Conservation (phyloP, 2,888 invertebrate genomes). For the Drosophila flavopinicola region DNA sequence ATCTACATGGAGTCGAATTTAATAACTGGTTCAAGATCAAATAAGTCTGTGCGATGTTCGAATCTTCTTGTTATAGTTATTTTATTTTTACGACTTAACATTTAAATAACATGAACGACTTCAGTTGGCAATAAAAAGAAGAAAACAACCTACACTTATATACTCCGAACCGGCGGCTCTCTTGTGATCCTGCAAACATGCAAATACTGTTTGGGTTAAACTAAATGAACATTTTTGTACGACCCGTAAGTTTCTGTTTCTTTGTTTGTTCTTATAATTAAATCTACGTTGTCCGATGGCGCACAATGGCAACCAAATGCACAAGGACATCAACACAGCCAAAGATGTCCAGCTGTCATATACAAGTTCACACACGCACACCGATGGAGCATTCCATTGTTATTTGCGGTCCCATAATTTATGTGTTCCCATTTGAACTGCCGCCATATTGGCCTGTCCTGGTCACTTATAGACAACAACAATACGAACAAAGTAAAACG, state of each 20-base stretch:
- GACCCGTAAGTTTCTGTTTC: too few species aligned
- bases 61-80: conserved; percentile 18
- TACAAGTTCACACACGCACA: conserved; percentile 10
- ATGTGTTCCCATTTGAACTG: conserved; percentile 36
- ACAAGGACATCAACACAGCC: conserved; percentile 19
- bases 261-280: too few species aligned
- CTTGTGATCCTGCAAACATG: too few species aligned
- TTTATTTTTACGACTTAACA: conserved; percentile 24
- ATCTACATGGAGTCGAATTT: conserved; percentile 60
- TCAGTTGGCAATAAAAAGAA: conserved; percentile 13
- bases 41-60: conserved; percentile 7
- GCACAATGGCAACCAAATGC: conserved; percentile 43
- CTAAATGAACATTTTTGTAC: too few species aligned
- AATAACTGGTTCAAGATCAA: conserved; percentile 2
- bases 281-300: conserved; percentile 1
- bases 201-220: conserved; percentile 1
- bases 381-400: conserved; percentile 50
- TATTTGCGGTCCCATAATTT: conserved; percentile 54
- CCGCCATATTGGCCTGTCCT: too few species aligned
- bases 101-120: conserved; percentile 15
- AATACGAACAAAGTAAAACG: conserved; percentile 5
- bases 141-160: not conserved
- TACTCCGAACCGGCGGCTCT: not conserved
- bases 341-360: conserved; percentile 14
- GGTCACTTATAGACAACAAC: not conserved